A percentile compares a stretch with the other conserved stretches of the same genome.
Conservation (phyloP, 2,113 vertebrate species). For the Colistium nudipinnis region DNA sequence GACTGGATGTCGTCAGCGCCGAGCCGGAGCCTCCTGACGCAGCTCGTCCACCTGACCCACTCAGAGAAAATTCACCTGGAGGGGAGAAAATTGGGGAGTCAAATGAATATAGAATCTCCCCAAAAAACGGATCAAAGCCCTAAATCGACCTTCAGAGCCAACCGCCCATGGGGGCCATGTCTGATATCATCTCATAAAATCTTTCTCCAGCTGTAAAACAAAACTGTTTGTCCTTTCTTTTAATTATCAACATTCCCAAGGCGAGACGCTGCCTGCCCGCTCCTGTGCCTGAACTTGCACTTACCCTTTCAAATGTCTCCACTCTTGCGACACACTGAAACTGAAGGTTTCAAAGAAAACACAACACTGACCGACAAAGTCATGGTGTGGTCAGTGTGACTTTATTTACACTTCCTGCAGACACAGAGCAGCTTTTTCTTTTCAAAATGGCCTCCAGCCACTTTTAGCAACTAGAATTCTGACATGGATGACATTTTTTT, state of each 20-base stretch:
- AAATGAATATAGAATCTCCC: background rate
- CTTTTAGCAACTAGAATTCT: background rate
- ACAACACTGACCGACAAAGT: background rate
- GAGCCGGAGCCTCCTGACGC: constrained; percentile 30
- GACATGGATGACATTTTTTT: no score
- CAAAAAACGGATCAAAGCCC: no score
- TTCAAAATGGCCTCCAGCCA: background rate
- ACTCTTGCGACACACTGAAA: background rate
- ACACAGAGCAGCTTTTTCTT: background rate
- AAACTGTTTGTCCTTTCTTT: constrained; percentile 13
- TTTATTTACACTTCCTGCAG: background rate
- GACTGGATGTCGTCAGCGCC: constrained; percentile 40
- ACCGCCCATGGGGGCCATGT: no score
- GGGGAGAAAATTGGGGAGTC: background rate
- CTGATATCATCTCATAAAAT: background rate
- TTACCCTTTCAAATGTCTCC: background rate
- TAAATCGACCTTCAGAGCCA: no score
- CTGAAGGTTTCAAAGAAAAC: no score
- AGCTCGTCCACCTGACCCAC: constrained; percentile 16
- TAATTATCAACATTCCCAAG: constrained; percentile 17
- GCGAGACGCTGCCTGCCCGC: background rate
- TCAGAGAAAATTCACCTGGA: constrained; percentile 25
- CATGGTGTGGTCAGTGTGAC: background rate
- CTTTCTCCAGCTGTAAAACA: constrained; percentile 27
- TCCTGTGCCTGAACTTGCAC: constrained; percentile 23